These are phyloP conservation scores for Hecatera dysodea DNA, from an alignment of 2,888 invertebrate genomes.

Conservation along the genomic window DNA sequence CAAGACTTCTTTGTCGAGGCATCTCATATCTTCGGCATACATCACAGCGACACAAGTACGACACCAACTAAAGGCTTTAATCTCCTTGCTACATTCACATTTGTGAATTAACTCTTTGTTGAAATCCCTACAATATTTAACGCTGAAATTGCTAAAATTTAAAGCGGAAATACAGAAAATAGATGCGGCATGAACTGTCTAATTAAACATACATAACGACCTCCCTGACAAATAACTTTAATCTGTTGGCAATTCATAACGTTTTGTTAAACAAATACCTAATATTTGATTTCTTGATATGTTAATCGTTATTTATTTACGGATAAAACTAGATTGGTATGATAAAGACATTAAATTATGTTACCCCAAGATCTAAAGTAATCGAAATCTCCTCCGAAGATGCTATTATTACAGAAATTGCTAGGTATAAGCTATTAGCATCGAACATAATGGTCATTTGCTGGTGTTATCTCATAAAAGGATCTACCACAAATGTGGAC, in stretches of 20 bases:
- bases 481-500: constrained; percentile 73
- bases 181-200: constrained; percentile 68
- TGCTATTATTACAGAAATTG: constrained; percentile 76
- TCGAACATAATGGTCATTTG: constrained; percentile 77
- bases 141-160: constrained; percentile 40
- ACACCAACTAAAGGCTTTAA: constrained; percentile 33
- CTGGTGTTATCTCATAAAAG: constrained; percentile 77
- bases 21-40: constrained; percentile 77
- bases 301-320: constrained; percentile 70
- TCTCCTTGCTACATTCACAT: constrained; percentile 30
- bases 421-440: constrained; percentile 79
- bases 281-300: constrained; percentile 66
- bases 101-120: constrained; percentile 23
- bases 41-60: constrained; percentile 55
- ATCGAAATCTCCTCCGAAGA: constrained; percentile 60
- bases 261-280: constrained; percentile 73
- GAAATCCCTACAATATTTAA: constrained; percentile 32
- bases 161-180: constrained; percentile 46
- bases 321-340: constrained; percentile 64
- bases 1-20: constrained; percentile 74
- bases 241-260: constrained; percentile 58
- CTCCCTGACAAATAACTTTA: constrained; percentile 64
- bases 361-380: constrained; percentile 59
- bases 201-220: constrained; percentile 68
- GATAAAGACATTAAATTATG: constrained; percentile 76